These are phyloP conservation scores for Chloroceryle amazona DNA, from an alignment of 2,797 vertebrate genomes.

Conservation along the genomic window DNA sequence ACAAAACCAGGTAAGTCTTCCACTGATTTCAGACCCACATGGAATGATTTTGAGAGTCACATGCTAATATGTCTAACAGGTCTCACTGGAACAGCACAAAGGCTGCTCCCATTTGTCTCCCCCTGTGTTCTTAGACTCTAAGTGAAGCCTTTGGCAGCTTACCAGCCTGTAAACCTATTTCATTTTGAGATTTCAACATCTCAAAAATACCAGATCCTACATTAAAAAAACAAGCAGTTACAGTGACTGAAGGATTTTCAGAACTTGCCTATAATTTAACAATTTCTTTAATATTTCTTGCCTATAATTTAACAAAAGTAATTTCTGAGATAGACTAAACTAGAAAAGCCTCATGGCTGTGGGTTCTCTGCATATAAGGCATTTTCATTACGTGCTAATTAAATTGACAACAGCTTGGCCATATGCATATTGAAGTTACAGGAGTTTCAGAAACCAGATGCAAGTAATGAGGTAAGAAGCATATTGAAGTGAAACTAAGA, in stretches of 20 bases:
- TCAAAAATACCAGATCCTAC: background rate
- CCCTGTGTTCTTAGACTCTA: rapidly evolving
- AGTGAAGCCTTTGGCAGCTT: background rate
- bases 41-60: background rate
- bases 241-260: background rate
- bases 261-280: background rate
- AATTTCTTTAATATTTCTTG: background rate
- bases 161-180: background rate
- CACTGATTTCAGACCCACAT: background rate
- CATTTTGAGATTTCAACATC: background rate
- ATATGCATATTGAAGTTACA: background rate
- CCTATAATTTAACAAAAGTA: background rate
- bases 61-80: background rate
- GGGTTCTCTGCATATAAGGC: background rate
- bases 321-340: background rate
- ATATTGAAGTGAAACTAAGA: background rate
- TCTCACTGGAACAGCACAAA: background rate
- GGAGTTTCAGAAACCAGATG: background rate
- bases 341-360: background rate
- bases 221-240: background rate
- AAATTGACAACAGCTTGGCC: conserved; percentile 20
- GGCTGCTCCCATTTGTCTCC: conserved; percentile 1
- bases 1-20: background rate
- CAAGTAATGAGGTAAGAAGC: conserved; percentile 27
- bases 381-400: background rate